phyloP scores from a whole-genome alignment of 2,113 vertebrate species.

The Chunga burmeisteri region DNA sequence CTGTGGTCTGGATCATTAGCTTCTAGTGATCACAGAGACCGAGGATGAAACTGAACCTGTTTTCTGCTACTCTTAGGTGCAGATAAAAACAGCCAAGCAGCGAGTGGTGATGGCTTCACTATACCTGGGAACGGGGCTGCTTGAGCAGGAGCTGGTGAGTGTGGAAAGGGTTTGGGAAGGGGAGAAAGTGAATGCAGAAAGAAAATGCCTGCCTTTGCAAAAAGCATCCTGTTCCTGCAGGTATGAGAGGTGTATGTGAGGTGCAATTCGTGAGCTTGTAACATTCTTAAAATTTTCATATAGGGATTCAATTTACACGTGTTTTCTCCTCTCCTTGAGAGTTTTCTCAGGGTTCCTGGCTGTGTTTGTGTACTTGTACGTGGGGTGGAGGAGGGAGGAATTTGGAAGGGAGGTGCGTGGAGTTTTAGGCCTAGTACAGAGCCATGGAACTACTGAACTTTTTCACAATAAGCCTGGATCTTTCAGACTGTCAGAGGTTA shows the following conservation, averaged over 20 bases:
- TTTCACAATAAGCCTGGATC: neutral
- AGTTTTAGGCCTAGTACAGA: neutral
- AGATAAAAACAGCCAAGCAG: conserved; percentile 85
- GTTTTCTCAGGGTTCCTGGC: neutral
- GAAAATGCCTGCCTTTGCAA: neutral
- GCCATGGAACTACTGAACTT: neutral
- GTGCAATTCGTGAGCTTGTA: neutral
- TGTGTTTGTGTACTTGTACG: neutral
- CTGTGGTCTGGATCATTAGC: neutral
- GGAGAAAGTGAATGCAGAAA: neutral
- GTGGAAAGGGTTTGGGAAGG: neutral
- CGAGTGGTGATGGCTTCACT: conserved; percentile 95
- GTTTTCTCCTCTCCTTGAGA: neutral
- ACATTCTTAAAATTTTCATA: neutral
- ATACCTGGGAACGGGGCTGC: conserved; percentile 90
- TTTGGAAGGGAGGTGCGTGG: fast-evolving
- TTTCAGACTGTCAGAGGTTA: neutral
- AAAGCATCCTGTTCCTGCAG: neutral
- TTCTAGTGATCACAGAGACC: neutral
- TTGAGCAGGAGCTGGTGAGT: conserved; percentile 94
- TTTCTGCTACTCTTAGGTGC: conserved; percentile 71
- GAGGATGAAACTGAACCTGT: neutral
- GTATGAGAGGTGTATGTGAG: neutral
- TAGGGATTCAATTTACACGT: neutral
- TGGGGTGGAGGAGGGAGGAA: neutral